Conservation (phyloP, 2,113 vertebrate species). For the Microcebus griseorufus region DNA sequence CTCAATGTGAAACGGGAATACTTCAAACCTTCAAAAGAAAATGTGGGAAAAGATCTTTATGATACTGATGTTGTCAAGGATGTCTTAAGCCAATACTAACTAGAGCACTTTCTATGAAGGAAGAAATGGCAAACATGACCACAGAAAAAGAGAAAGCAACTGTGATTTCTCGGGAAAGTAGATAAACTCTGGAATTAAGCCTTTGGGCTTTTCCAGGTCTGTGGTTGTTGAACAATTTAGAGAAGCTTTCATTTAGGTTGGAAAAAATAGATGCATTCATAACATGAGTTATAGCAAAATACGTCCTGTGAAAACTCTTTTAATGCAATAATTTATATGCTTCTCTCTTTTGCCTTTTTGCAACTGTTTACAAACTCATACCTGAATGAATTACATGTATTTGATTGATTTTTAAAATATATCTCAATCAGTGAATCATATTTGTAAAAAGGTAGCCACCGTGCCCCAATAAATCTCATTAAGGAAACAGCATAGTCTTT, state of each 20-base stretch:
- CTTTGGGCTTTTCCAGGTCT: not conserved
- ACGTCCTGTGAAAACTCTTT: not conserved
- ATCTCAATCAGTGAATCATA: not conserved
- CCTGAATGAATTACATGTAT: not conserved
- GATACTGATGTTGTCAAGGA: too few relatives aligned
- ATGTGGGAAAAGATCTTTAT: not conserved
- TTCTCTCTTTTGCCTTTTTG: not conserved
- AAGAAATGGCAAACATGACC: fast-evolving
- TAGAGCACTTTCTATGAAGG: not conserved
- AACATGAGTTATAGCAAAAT: too few relatives aligned
- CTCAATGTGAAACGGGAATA: not conserved
- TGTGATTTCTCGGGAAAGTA: not conserved
- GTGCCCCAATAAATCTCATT: not conserved
- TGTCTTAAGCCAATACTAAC: not conserved
- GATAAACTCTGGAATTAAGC: not conserved
- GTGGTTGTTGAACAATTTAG: not conserved
- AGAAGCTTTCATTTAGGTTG: not conserved
- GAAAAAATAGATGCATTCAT: not conserved
- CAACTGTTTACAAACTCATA: not conserved
- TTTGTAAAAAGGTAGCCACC: not conserved
- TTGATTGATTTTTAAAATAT: not conserved
- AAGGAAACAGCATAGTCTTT: not conserved
- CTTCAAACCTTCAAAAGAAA: not conserved
- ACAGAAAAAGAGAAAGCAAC: not conserved
- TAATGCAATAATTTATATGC: not conserved